These are phyloP conservation scores for Periphyllus acericola DNA, from an alignment of 2,888 invertebrate genomes.

Conservation along the genomic window DNA sequence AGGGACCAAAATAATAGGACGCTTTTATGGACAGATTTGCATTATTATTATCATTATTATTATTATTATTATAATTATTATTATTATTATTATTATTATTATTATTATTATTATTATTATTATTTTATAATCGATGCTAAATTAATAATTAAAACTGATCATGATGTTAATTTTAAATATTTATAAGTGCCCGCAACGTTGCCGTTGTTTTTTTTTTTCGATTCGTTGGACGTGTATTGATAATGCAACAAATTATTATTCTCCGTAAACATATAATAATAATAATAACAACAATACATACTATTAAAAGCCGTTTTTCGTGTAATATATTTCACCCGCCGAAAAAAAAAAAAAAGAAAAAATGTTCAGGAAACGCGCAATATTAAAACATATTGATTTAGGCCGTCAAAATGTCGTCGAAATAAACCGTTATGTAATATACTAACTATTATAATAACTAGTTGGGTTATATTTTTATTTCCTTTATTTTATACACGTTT, in stretches of 20 bases:
- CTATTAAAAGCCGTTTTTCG: not conserved
- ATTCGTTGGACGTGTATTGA: not conserved
- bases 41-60: not conserved
- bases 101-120: slow-evolving; percentile 31
- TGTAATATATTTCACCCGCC: not conserved
- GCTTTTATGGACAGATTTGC: slow-evolving; percentile 35
- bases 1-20: slow-evolving; percentile 45
- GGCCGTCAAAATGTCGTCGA: not conserved
- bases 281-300: too few species aligned
- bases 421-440: not conserved
- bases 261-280: not conserved
- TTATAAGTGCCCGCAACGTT: not conserved
- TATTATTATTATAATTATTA: slow-evolving; percentile 10
- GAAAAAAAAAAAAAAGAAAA: too few species aligned
- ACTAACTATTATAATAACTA: not conserved
- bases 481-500: not conserved
- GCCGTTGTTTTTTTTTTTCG: slow-evolving; percentile 5
- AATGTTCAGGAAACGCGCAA: not conserved
- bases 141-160: slow-evolving; percentile 12
- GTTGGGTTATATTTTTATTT: not conserved
- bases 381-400: slow-evolving; percentile 34
- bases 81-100: slow-evolving; percentile 15
- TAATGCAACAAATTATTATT: not conserved
- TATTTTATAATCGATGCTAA: slow-evolving; percentile 17
- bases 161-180: slow-evolving; percentile 8